These are phyloP conservation scores for Pampus argenteus DNA, from an alignment of 2,797 vertebrate species.

Conservation along the genomic window DNA sequence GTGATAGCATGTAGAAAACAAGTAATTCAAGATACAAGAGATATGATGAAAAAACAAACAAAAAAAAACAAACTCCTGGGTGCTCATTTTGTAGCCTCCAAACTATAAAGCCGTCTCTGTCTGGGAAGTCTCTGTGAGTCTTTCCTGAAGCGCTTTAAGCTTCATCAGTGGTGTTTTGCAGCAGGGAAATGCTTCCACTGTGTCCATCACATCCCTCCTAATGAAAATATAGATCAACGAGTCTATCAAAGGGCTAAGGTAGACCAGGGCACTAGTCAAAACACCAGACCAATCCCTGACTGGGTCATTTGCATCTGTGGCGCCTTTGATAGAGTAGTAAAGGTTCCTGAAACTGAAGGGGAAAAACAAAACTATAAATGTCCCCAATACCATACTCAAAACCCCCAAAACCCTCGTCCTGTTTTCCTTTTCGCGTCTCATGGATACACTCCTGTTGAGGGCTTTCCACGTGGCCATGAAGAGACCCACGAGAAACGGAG, in stretches of 20 bases:
- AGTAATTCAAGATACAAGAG: neutral
- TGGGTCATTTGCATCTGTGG: neutral
- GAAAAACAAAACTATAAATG: constrained; percentile 24
- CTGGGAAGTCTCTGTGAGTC: neutral
- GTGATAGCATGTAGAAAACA: neutral
- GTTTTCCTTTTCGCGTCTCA: constrained; percentile 7
- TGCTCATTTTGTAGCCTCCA: too few relatives aligned
- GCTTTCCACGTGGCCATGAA: constrained; percentile 17
- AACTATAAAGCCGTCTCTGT: neutral
- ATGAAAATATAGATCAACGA: constrained; percentile 32
- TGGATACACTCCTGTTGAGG: neutral
- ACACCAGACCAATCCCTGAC: constrained; percentile 13
- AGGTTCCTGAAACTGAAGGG: constrained; percentile 37
- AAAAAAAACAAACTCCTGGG: too few relatives aligned
- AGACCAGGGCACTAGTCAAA: constrained; percentile 36
- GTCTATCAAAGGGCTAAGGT: constrained; percentile 35
- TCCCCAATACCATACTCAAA: constrained; percentile 29
- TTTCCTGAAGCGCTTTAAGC: neutral
- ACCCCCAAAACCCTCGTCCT: constrained; percentile 26
- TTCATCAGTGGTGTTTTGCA: constrained; percentile 22
- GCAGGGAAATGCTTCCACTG: constrained; percentile 33
- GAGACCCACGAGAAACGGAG: constrained; percentile 1
- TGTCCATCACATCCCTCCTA: constrained; percentile 26
- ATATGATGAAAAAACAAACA: constrained; percentile 7
- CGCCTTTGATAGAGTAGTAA: constrained; percentile 17